Conservation (phyloP, 1,140 invertebrate genomes). For the Drosophila melanica region DNA sequence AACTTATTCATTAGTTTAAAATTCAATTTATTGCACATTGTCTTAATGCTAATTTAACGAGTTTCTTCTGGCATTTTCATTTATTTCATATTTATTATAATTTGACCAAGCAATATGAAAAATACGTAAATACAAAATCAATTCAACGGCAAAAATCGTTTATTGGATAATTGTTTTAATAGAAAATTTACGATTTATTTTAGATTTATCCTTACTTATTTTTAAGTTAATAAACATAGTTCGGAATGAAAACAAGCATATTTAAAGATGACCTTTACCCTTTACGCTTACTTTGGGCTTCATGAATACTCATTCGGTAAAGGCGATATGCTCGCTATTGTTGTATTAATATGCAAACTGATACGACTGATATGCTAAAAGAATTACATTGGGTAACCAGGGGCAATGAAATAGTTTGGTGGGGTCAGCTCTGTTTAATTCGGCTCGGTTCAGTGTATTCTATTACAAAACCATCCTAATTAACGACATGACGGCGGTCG, state of each 20-base stretch:
- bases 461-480: slow-evolving; percentile 47
- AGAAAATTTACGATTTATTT: no score
- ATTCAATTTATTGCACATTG: background rate
- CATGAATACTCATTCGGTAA: no score
- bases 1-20: slow-evolving; percentile 6
- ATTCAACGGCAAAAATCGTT: no score
- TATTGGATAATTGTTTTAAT: no score
- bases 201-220: no score
- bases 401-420: slow-evolving; percentile 1
- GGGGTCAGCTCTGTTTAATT: background rate
- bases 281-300: no score
- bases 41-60: background rate
- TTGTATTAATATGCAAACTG: no score
- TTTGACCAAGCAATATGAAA: background rate
- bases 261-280: no score
- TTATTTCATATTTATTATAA: background rate
- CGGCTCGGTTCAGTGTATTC: slow-evolving; percentile 30
- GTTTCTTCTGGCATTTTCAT: background rate
- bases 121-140: background rate
- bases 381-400: background rate
- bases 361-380: no score
- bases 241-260: no score
- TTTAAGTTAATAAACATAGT: no score
- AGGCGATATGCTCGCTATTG: no score
- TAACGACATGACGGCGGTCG: slow-evolving; percentile 36